A percentile compares a stretch with the other conserved stretches of the same genome.
Evolutionary conservation across 23 tunicate species (phyloP).

Genomic region (Halocynthia roretzi): DNA sequence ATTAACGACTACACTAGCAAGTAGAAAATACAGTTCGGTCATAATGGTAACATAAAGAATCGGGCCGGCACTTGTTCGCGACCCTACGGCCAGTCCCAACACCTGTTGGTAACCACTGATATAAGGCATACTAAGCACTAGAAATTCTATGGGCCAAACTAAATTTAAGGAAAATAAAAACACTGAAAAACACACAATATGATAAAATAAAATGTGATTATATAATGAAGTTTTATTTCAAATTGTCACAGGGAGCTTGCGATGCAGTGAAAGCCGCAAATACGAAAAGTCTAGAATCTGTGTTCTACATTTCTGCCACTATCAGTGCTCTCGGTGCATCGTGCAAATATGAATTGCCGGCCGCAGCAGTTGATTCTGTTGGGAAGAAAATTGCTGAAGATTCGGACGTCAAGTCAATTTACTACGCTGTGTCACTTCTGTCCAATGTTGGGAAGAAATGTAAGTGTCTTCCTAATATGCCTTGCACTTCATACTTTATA

Average conservation of each 20-base stretch:
- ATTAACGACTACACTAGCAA: no score
- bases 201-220: not conserved
- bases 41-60: no score
- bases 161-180: not conserved
- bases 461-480: slow-evolving; percentile 1
- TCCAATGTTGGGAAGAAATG: slow-evolving; percentile 38
- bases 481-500: no score
- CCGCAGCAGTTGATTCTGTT: slow-evolving; percentile 46
- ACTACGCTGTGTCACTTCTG: slow-evolving; percentile 37
- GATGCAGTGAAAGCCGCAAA: slow-evolving; percentile 43
- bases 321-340: slow-evolving; percentile 30
- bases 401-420: slow-evolving; percentile 33
- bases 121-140: not conserved
- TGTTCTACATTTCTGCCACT: slow-evolving; percentile 42
- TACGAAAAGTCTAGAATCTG: slow-evolving; percentile 39
- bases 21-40: no score
- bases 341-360: slow-evolving; percentile 60
- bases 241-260: slow-evolving; percentile 59
- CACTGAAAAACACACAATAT: not conserved
- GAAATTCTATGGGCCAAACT: not conserved
- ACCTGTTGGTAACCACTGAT: no score
- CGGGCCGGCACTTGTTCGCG: no score
- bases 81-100: no score
- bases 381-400: slow-evolving; percentile 42
- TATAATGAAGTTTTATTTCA: not conserved